Evolutionary conservation across 2,113 vertebrate species (phyloP).

Genomic region (Cephalopholis sonnerati): DNA sequence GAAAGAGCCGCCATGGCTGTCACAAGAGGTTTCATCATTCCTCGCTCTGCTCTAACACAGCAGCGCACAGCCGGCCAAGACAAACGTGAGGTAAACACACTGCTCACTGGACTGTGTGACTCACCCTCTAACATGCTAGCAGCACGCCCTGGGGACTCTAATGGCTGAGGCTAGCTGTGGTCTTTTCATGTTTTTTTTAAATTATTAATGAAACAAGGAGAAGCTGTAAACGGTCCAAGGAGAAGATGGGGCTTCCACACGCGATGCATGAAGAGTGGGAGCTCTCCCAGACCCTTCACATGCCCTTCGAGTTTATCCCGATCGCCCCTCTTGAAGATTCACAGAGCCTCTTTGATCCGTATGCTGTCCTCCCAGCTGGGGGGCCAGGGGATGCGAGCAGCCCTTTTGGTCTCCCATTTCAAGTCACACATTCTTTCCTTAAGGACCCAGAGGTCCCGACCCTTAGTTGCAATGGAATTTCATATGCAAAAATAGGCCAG

Average conservation of each 20-base stretch:
- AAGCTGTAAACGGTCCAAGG: conserved; percentile 35
- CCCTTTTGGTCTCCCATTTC: conserved; percentile 67
- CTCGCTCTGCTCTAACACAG: conserved; percentile 18
- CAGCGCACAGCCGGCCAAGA: conserved; percentile 46
- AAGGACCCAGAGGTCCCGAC: conserved; percentile 73
- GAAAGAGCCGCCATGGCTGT: neutral
- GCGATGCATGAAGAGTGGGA: conserved; percentile 19
- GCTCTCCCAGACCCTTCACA: conserved; percentile 58
- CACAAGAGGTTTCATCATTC: conserved; percentile 44
- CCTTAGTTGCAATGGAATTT: conserved; percentile 67
- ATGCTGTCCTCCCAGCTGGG: conserved; percentile 69
- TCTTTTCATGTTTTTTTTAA: conserved; percentile 41
- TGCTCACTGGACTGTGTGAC: conserved; percentile 57
- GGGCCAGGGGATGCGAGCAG: conserved; percentile 62
- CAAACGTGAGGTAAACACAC: conserved; percentile 49
- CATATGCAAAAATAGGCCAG: conserved; percentile 73
- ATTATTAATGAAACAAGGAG: conserved; percentile 61
- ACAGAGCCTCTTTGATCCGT: conserved; percentile 71
- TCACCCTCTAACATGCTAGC: conserved; percentile 29
- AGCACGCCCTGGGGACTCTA: conserved; percentile 25
- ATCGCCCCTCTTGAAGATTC: conserved; percentile 58
- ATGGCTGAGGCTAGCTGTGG: conserved; percentile 23
- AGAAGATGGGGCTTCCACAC: conserved; percentile 39
- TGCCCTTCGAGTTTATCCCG: conserved; percentile 52
- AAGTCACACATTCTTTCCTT: conserved; percentile 76